Percentiles rank a stretch among this genome's conserved stretches.
phyloP scores from a whole-genome alignment of 2,888 invertebrate genomes.

The Pachliopta kotzebuea region DNA sequence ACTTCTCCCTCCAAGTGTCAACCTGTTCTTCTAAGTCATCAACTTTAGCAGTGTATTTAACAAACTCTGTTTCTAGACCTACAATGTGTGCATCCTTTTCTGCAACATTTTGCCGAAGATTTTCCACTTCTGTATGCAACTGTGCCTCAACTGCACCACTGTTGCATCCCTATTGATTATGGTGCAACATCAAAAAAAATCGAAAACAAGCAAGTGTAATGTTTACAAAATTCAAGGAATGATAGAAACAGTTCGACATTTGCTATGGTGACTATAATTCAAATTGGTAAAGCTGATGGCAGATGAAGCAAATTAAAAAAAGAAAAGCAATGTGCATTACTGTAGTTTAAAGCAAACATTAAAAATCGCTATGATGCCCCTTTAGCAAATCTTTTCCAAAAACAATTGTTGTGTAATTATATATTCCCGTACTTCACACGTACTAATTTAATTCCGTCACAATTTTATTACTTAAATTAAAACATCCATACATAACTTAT shows the following conservation, averaged over 20 bases:
- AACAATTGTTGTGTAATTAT: background rate
- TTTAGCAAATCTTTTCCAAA: background rate
- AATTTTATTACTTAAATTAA: background rate
- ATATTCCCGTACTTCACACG: background rate
- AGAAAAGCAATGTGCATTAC: constrained; percentile 43
- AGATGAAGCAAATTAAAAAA: constrained; percentile 41
- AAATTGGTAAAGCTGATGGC: constrained; percentile 2
- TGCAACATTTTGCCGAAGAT: constrained; percentile 88
- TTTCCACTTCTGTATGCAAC: constrained; percentile 92
- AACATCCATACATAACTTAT: background rate
- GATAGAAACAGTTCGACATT: constrained; percentile 6
- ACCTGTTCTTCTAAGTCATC: constrained; percentile 91
- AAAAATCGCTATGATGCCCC: background rate
- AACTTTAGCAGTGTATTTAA: constrained; percentile 89
- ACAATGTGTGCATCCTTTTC: constrained; percentile 92
- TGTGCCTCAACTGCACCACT: constrained; percentile 78
- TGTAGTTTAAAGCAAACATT: constrained; percentile 14
- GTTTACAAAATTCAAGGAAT: constrained; percentile 25
- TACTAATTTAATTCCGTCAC: background rate
- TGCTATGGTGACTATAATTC: background rate
- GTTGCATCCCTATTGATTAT: constrained; percentile 66
- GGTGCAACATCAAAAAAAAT: constrained; percentile 58
- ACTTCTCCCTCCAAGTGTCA: constrained; percentile 94
- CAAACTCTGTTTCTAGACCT: constrained; percentile 92
- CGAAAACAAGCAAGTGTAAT: constrained; percentile 45